These are phyloP conservation scores for Sebastes vulpes DNA, from an alignment of 2,797 vertebrate species.

Conservation along the genomic window DNA sequence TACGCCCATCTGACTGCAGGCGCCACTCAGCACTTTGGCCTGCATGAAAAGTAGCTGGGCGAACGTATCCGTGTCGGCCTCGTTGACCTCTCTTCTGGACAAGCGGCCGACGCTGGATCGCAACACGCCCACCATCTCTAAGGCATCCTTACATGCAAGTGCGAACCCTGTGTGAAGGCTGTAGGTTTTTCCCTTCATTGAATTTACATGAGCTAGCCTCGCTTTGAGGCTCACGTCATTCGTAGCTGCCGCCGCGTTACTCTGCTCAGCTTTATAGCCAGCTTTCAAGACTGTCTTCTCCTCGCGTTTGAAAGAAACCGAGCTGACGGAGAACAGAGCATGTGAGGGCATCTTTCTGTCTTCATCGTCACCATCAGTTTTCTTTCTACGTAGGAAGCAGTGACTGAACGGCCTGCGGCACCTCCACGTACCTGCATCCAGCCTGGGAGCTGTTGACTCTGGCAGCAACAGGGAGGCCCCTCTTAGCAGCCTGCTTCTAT, in stretches of 20 bases:
- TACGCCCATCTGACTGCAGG: slow-evolving; percentile 92
- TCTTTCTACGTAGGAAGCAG: slow-evolving; percentile 89
- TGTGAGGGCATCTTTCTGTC: slow-evolving; percentile 77
- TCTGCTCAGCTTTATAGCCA: slow-evolving; percentile 60
- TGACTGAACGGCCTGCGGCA: slow-evolving; percentile 92
- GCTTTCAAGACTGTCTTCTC: slow-evolving; percentile 49
- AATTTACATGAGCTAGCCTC: slow-evolving; percentile 86
- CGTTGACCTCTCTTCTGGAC: slow-evolving; percentile 75
- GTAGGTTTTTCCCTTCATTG: slow-evolving; percentile 92
- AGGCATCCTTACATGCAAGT: slow-evolving; percentile 92
- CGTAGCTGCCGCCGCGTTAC: slow-evolving; percentile 70
- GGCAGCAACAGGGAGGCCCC: slow-evolving; percentile 74
- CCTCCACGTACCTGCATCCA: slow-evolving; percentile 87
- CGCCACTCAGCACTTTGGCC: slow-evolving; percentile 91
- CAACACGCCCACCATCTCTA: slow-evolving; percentile 91
- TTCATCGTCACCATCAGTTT: slow-evolving; percentile 80
- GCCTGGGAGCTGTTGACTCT: slow-evolving; percentile 81
- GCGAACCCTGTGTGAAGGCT: slow-evolving; percentile 92
- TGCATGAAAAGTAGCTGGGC: slow-evolving; percentile 91
- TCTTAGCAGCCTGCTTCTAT: slow-evolving; percentile 72
- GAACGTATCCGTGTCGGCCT: slow-evolving; percentile 87
- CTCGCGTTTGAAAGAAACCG: slow-evolving; percentile 46
- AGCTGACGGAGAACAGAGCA: slow-evolving; percentile 53
- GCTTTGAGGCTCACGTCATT: slow-evolving; percentile 86
- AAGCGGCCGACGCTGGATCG: slow-evolving; percentile 83